Percentiles rank a stretch among this genome's conserved stretches.
These are phyloP conservation scores for Potamarius usumacintae DNA, from an alignment of 2,113 vertebrate species.

Conservation along the genomic window DNA sequence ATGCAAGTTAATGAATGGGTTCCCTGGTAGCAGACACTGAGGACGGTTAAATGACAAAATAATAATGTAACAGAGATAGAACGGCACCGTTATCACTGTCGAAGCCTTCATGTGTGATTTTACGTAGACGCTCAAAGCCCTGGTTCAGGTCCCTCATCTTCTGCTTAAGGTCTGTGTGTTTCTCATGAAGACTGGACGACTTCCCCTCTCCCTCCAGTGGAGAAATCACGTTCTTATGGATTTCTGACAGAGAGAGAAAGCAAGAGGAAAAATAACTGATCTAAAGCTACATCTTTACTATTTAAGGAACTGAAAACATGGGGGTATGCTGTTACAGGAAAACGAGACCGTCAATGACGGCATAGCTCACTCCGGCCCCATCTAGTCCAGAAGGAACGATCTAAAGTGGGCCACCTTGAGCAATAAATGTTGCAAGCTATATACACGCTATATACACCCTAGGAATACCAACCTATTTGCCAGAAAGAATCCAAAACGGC, in stretches of 20 bases:
- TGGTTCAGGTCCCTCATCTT: slow-evolving; percentile 85
- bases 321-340: background rate
- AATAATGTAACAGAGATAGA: background rate
- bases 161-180: slow-evolving; percentile 87
- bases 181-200: slow-evolving; percentile 75
- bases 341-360: no score
- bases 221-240: slow-evolving; percentile 84
- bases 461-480: no score
- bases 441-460: no score
- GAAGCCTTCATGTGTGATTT: slow-evolving; percentile 89
- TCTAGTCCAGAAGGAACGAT: no score
- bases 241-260: slow-evolving; percentile 69
- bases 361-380: no score
- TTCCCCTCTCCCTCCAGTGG: slow-evolving; percentile 77
- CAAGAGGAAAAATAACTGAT: background rate
- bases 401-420: no score
- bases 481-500: no score
- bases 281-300: background rate
- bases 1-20: background rate
- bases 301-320: background rate
- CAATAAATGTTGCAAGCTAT: no score
- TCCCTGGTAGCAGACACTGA: background rate
- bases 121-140: slow-evolving; percentile 87
- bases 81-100: slow-evolving; percentile 76
- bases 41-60: background rate